Evolutionary conservation across 2,797 vertebrate genomes (phyloP).

Genomic region (Antennarius maculatus): DNA sequence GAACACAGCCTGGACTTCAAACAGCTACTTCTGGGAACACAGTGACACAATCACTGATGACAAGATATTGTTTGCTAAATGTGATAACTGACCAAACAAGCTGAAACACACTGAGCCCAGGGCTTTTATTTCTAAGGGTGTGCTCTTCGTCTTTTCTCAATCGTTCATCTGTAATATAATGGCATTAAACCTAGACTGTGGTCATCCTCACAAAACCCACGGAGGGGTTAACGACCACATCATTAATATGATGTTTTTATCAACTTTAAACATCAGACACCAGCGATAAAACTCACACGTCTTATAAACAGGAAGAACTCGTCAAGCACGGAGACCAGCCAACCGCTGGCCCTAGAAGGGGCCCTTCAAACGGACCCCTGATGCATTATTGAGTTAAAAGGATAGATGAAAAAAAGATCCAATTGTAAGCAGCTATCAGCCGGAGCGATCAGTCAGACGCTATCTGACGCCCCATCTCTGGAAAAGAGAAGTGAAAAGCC

Average conservation of each 20-base stretch:
- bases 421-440: conserved; percentile 80
- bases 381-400: conserved; percentile 79
- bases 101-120: conserved; percentile 22
- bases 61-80: conserved; percentile 42
- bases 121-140: conserved; percentile 36
- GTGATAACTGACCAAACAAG: conserved; percentile 42
- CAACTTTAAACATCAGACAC: conserved; percentile 65
- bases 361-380: conserved; percentile 53
- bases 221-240: conserved; percentile 53
- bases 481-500: conserved; percentile 81
- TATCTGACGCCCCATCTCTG: conserved; percentile 83
- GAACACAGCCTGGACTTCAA: conserved; percentile 44
- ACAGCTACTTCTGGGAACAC: conserved; percentile 41
- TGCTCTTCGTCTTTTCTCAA: background rate
- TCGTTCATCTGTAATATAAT: conserved; percentile 8
- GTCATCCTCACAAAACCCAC: background rate
- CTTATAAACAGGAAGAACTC: conserved; percentile 77
- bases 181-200: conserved; percentile 1
- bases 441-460: conserved; percentile 76
- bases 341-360: conserved; percentile 57
- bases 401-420: conserved; percentile 78
- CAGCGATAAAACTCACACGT: conserved; percentile 70
- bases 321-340: conserved; percentile 62
- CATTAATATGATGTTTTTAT: conserved; percentile 64
- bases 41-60: conserved; percentile 45